Conservation (phyloP, 2,797 vertebrate genomes). For the Artibeus lituratus region DNA sequence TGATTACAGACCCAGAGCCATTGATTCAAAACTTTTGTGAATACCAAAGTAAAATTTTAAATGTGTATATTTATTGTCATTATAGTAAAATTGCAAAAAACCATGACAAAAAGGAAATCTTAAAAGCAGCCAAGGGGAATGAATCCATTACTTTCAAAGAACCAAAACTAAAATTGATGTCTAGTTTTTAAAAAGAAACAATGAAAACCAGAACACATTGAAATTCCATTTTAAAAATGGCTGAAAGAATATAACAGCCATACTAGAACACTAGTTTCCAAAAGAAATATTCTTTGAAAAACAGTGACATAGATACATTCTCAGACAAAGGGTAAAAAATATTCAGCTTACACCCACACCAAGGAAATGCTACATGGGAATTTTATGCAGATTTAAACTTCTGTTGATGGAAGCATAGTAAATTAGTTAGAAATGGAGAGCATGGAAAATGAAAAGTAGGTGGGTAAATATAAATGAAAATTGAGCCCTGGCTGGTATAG, state of each 20-base stretch:
- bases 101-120: background rate
- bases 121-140: background rate
- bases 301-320: background rate
- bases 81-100: background rate
- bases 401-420: background rate
- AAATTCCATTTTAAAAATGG: background rate
- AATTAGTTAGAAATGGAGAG: background rate
- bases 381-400: background rate
- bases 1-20: background rate
- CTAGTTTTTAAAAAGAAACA: background rate
- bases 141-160: background rate
- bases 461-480: background rate
- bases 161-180: background rate
- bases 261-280: background rate
- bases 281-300: background rate
- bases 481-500: too few species aligned
- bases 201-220: background rate
- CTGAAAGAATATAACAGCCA: background rate
- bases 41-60: background rate
- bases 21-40: background rate
- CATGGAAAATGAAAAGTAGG: background rate
- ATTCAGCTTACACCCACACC: background rate
- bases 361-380: background rate
- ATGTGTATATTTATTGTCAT: background rate
- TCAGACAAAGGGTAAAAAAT: background rate